A percentile compares a stretch with the other conserved stretches of the same genome.
These are phyloP conservation scores for Diplodus puntazzo DNA, from an alignment of 2,797 vertebrate species.

Conservation along the genomic window DNA sequence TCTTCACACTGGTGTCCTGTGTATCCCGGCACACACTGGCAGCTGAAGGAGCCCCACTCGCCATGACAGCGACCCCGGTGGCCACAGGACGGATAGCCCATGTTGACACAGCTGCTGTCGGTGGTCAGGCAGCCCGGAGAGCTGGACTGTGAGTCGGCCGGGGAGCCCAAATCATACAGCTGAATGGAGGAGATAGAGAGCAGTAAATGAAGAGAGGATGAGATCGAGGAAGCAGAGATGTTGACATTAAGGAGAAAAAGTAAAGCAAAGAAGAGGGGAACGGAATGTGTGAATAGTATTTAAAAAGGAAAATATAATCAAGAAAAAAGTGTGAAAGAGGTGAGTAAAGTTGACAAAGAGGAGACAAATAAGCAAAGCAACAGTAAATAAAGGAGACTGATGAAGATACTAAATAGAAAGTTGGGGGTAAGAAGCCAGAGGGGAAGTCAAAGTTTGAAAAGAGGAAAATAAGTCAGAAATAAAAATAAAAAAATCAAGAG, in stretches of 20 bases:
- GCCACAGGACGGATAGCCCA: slow-evolving; percentile 89
- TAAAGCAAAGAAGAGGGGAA: not conserved
- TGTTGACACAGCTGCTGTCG: slow-evolving; percentile 89
- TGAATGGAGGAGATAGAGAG: slow-evolving; percentile 68
- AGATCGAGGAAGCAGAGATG: slow-evolving; percentile 6
- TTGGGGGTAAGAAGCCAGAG: slow-evolving; percentile 21
- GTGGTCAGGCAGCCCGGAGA: slow-evolving; percentile 89
- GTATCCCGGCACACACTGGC: slow-evolving; percentile 89
- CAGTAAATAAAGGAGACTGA: slow-evolving; percentile 21
- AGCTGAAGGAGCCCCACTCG: slow-evolving; percentile 90
- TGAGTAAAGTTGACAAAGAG: not conserved
- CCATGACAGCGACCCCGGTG: slow-evolving; percentile 87
- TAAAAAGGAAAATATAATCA: not conserved
- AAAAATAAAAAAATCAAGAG: not conserved
- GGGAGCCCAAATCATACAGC: slow-evolving; percentile 91
- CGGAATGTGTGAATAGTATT: not conserved
- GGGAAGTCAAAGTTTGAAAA: slow-evolving; percentile 24
- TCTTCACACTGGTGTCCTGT: slow-evolving; percentile 87
- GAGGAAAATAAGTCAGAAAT: slow-evolving; percentile 29
- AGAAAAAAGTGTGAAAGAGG: not conserved
- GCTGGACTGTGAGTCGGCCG: slow-evolving; percentile 89
- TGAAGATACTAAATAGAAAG: slow-evolving; percentile 18
- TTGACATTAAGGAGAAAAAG: not conserved
- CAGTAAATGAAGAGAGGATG: slow-evolving; percentile 8
- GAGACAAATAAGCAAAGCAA: slow-evolving; percentile 31